These are phyloP conservation scores for Tachina grossa DNA, from an alignment of 2,888 invertebrate genomes.

Conservation along the genomic window DNA sequence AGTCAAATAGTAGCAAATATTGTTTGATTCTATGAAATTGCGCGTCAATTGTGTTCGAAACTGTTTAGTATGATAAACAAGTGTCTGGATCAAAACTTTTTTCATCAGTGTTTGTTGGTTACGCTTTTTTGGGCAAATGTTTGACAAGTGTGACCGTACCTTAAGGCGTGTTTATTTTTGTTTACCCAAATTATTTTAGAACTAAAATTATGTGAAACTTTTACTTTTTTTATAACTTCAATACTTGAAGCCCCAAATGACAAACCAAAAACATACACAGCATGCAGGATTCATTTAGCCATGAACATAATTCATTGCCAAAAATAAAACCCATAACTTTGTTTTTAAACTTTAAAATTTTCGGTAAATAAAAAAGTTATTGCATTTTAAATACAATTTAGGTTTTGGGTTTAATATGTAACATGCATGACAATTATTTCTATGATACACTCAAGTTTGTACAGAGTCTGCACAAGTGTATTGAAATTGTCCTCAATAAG, in stretches of 20 bases:
- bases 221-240: background rate
- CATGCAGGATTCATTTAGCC: background rate
- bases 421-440: background rate
- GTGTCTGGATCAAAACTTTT: no score
- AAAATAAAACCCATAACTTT: background rate
- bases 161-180: background rate
- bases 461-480: no score
- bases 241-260: background rate
- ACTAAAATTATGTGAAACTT: no score
- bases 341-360: background rate
- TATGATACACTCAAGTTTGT: background rate
- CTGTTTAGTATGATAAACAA: no score
- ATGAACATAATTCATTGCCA: background rate
- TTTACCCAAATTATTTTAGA: no score
- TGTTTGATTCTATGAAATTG: no score
- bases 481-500: no score
- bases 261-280: background rate
- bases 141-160: no score
- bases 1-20: no score
- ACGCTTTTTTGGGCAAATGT: no score
- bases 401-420: background rate
- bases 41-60: no score
- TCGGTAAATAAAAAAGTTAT: background rate
- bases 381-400: constrained; percentile 7
- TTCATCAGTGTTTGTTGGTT: no score